These are phyloP conservation scores for Sinotaia quadrata DNA, from an alignment of 2,888 invertebrate genomes.

Conservation along the genomic window DNA sequence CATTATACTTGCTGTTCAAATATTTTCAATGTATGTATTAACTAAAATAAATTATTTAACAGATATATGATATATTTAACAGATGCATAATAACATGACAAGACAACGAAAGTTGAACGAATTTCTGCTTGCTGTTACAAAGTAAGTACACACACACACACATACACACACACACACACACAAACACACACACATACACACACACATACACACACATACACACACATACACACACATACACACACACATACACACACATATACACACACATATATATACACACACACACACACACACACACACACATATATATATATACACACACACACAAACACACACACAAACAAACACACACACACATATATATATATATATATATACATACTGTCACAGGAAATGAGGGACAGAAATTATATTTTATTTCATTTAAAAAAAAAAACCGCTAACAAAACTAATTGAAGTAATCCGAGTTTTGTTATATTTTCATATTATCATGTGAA, in stretches of 20 bases:
- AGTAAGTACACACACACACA: constrained; percentile 74
- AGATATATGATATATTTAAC: constrained; percentile 39
- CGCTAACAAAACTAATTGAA: no score
- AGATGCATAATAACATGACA: constrained; percentile 80
- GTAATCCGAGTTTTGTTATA: no score
- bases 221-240: not conserved
- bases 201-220: not conserved
- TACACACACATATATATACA: not conserved
- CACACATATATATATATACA: not conserved
- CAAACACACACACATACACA: not conserved
- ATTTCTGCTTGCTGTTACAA: constrained; percentile 85
- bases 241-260: not conserved
- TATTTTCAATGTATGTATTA: not conserved
- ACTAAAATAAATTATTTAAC: not conserved
- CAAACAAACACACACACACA: not conserved
- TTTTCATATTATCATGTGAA: no score
- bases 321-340: not conserved
- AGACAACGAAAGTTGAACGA: constrained; percentile 83
- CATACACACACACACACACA: not conserved
- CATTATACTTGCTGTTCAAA: no score
- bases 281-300: not conserved
- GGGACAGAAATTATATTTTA: no score
- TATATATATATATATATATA: not conserved
- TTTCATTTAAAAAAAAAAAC: no score
- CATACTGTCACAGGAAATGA: no score